Percentiles rank a stretch among this genome's conserved stretches.
Conservation (phyloP, 2,113 vertebrate genomes). For the Coptodon rendalli region DNA sequence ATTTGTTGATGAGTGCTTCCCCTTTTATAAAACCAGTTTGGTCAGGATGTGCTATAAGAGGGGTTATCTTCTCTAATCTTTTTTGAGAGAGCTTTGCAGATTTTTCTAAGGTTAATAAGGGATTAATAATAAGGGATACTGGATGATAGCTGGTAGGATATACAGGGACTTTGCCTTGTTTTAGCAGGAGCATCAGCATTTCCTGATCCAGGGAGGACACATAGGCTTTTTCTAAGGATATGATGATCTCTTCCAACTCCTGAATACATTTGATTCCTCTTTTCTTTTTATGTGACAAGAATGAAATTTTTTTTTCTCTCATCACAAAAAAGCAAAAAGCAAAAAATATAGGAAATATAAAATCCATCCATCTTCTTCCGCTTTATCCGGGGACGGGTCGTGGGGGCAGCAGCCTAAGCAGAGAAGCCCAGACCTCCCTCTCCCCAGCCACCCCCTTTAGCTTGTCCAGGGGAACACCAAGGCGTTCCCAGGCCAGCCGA, state of each 20-base stretch:
- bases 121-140: not conserved
- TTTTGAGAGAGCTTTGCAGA: not conserved
- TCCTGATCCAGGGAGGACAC: not conserved
- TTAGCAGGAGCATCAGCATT: not conserved
- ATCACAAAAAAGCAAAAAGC: not conserved
- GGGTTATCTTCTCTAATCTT: not conserved
- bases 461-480: no score
- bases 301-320: not conserved
- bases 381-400: no score
- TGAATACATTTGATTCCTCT: not conserved
- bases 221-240: no score
- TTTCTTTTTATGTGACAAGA: not conserved
- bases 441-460: no score
- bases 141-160: not conserved
- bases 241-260: not conserved
- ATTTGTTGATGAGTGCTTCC: not conserved
- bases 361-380: no score
- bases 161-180: not conserved
- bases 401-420: no score
- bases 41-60: not conserved
- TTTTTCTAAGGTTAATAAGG: not conserved
- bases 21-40: not conserved
- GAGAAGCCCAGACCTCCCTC: no score
- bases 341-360: not conserved
- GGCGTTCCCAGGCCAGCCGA: no score